phyloP scores from a whole-genome alignment of 2,797 vertebrate species.

The Anolis apletophallus region DNA sequence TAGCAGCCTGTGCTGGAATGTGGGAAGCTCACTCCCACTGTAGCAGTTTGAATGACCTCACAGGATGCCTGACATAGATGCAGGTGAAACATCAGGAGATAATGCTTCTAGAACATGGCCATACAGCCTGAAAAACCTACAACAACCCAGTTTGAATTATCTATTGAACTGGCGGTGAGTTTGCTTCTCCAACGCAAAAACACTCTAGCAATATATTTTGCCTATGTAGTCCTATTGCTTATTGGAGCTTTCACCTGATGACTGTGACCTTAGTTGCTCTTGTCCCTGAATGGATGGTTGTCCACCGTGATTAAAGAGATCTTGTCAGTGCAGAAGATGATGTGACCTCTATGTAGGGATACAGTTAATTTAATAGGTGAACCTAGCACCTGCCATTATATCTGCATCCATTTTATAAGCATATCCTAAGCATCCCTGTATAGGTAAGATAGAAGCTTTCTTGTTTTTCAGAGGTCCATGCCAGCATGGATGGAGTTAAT shows the following conservation, averaged over 20 bases:
- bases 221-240: not conserved
- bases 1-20: too few species aligned
- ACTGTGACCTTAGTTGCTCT: not conserved
- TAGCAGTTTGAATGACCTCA: not conserved
- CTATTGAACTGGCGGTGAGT: not conserved
- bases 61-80: too few species aligned
- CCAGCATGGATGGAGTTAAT: conserved; percentile 70
- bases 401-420: not conserved
- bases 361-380: conserved; percentile 8
- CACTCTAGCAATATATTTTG: not conserved
- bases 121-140: too few species aligned
- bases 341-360: not conserved
- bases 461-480: conserved; percentile 34
- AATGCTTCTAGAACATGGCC: too few species aligned
- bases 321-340: not conserved
- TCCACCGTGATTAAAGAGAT: not conserved
- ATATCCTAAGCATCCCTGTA: conserved; percentile 10
- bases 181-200: not conserved
- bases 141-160: not conserved
- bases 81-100: too few species aligned
- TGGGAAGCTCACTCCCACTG: too few species aligned
- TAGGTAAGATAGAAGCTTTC: conserved; percentile 23
- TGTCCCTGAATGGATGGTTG: not conserved
- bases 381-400: not conserved
- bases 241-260: not conserved